A percentile compares a stretch with the other conserved stretches of the same genome.
phyloP scores from a whole-genome alignment of 1,140 invertebrate genomes.

The Triops longicaudatus region DNA sequence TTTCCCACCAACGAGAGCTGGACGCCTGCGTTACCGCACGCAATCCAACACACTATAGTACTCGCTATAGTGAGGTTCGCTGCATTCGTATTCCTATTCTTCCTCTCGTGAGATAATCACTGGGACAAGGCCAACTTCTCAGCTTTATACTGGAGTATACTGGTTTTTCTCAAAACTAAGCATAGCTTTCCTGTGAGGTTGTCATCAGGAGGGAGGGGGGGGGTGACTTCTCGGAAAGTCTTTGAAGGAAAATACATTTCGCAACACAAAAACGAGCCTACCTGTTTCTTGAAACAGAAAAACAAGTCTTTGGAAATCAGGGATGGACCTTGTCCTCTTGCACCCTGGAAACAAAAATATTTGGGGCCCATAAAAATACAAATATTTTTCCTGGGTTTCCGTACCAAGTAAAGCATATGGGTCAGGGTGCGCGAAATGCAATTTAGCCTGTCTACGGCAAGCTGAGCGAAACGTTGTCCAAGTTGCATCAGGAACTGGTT shows the following conservation, averaged over 20 bases:
- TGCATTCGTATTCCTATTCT: neutral
- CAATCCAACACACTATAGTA: neutral
- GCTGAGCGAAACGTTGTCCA: neutral
- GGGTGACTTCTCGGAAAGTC: neutral
- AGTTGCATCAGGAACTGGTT: conserved; percentile 5
- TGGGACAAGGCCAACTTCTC: neutral
- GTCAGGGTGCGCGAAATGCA: neutral
- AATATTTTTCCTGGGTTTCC: neutral
- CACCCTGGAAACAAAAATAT: neutral
- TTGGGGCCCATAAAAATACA: neutral
- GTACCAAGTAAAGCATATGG: neutral
- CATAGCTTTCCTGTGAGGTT: too few relatives aligned
- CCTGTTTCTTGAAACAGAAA: neutral
- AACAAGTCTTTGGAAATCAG: conserved; percentile 7
- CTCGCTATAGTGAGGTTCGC: neutral
- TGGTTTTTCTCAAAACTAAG: neutral
- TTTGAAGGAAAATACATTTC: neutral
- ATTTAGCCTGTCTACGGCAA: neutral
- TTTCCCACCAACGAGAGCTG: neutral
- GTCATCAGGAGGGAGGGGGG: neutral
- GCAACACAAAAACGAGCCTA: conserved; percentile 1
- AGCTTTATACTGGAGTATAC: neutral
- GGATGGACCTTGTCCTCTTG: neutral
- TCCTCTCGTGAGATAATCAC: neutral
- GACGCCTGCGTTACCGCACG: neutral